A percentile compares a stretch with the other conserved stretches of the same genome.
Conservation (phyloP, 2,888 invertebrate genomes). For the Thymelicus acteon region DNA sequence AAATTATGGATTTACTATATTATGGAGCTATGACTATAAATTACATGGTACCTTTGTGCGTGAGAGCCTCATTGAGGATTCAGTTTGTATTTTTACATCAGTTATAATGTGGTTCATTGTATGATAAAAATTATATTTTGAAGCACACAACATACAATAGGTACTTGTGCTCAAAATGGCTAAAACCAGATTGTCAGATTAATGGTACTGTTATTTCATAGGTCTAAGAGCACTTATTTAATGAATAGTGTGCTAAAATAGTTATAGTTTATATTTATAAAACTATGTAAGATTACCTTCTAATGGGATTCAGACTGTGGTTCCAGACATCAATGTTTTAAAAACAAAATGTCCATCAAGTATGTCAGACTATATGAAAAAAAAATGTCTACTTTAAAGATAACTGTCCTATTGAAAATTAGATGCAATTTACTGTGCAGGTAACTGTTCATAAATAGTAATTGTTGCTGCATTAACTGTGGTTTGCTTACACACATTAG, state of each 20-base stretch:
- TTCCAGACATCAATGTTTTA: constrained; percentile 12
- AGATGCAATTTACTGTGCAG: background rate
- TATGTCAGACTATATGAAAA: background rate
- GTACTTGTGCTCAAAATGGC: constrained; percentile 29
- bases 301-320: background rate
- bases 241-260: constrained; percentile 19
- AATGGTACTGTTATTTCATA: constrained; percentile 12
- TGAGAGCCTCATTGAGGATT: constrained; percentile 37
- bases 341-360: constrained; percentile 22
- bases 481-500: constrained; percentile 67
- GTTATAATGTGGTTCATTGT: background rate
- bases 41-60: constrained; percentile 15
- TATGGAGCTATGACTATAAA: constrained; percentile 24
- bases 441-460: background rate
- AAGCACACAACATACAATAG: background rate
- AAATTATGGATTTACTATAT: constrained; percentile 2
- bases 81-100: constrained; percentile 2
- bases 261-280: constrained; percentile 1
- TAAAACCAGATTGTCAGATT: constrained; percentile 23
- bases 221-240: constrained; percentile 16
- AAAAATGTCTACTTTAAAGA: background rate
- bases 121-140: background rate
- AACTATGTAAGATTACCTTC: background rate
- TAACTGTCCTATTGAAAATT: constrained; percentile 24
- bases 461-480: constrained; percentile 14